Evolutionary conservation across 1,140 invertebrate species (phyloP), one percentile per base, ranked within the genome.

Genomic region (Drosophila quadrilineata): DNA sequence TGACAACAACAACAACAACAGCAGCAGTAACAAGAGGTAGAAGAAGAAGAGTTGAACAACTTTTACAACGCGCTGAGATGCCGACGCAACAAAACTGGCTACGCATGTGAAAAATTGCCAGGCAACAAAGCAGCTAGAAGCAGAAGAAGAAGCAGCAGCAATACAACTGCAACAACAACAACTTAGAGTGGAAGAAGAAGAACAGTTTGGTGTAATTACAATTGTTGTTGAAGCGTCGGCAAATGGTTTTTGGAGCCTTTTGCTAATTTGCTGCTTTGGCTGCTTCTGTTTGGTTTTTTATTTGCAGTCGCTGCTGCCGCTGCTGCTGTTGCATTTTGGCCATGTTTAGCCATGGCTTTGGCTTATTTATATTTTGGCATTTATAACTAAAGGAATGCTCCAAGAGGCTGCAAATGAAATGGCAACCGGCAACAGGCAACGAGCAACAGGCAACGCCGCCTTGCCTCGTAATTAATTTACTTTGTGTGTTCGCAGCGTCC

Each of bases 41-140:
- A n/a, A n/a, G n/a, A n/a, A n/a, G n/a, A n/a, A 53, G 68, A 73
- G 73, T 63, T 72, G 54, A 84, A 85, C 79, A 79, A 84, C 79
- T 85, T 85, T 84, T 84, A 85, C 79, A 76, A n/a, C n/a, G n/a
- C n/a, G n/a, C n/a, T n/a, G n/a, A n/a, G n/a, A n/a, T n/a, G n/a
- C n/a, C n/a, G n/a, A n/a, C n/a, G 59, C 38, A 59, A 60, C 57
- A 74, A 80, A 80, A 82, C 76, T 72, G 69, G 77, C 77, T 79
- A 84, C 79, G 79, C 79, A 84, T 84, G 77, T 84, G 77, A 79
- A 85, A 85, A 84, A 85, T 82, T 63, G 72, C 72, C n/a, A n/a
- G n/a, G n/a, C n/a, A n/a, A n/a, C n/a, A n/a, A 63, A 56, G 50
- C 52, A 41, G 59, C 67, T 77, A 75, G n/a, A n/a, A n/a, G n/a